phyloP scores from a whole-genome alignment of 2,888 invertebrate genomes.

The Ormyrus pomaceus region DNA sequence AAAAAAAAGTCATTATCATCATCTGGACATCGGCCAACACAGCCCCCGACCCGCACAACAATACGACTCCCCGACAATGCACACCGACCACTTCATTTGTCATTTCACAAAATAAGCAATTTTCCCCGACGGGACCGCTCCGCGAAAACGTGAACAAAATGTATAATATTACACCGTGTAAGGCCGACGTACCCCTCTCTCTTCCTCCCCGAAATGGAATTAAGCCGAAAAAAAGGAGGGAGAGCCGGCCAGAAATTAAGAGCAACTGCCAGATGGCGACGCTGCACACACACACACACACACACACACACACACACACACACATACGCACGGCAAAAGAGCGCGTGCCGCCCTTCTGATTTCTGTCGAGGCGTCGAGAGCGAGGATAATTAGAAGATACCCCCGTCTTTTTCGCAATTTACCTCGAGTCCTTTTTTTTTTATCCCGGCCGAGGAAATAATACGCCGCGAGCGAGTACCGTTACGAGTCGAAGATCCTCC shows the following conservation, averaged over 20 bases:
- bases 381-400: constrained; percentile 63
- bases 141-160: constrained; percentile 41
- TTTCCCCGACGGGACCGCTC: not conserved
- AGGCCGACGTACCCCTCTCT: no score
- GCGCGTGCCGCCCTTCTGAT: constrained; percentile 64
- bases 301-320: constrained; percentile 42
- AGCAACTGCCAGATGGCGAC: constrained; percentile 50
- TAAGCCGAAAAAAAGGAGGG: constrained; percentile 2
- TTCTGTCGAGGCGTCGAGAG: constrained; percentile 58
- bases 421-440: no score
- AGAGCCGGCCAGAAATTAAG: constrained; percentile 49
- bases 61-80: constrained; percentile 6
- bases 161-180: constrained; percentile 6
- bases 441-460: not conserved
- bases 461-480: constrained; percentile 14
- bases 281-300: constrained; percentile 41
- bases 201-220: not conserved
- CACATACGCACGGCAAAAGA: constrained; percentile 54
- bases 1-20: not conserved
- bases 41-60: not conserved
- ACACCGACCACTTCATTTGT: constrained; percentile 22
- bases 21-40: not conserved
- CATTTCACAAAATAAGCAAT: constrained; percentile 44
- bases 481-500: constrained; percentile 10
- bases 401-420: not conserved